Percentiles rank a stretch among this genome's conserved stretches.
Conservation (phyloP, 2,888 invertebrate genomes). For the Byasa hedistus region DNA sequence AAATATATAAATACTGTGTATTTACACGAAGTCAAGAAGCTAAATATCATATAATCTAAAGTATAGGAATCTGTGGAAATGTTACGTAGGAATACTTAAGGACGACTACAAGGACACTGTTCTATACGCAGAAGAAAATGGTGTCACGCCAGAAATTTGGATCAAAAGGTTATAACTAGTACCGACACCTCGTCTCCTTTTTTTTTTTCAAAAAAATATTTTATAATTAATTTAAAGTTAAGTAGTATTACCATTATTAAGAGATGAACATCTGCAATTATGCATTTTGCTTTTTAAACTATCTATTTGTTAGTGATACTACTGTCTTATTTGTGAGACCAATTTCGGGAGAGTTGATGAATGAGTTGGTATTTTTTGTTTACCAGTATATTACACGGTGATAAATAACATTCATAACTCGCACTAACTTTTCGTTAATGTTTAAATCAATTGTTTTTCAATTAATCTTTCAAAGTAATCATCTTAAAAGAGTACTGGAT, state of each 20-base stretch:
- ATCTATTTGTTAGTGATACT: too few relatives aligned
- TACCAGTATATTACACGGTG: too few relatives aligned
- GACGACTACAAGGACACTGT: conserved; percentile 28
- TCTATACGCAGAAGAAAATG: conserved; percentile 22
- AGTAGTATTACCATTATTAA: too few relatives aligned
- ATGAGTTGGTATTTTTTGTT: too few relatives aligned
- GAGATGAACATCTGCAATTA: too few relatives aligned
- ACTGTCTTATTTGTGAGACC: too few relatives aligned
- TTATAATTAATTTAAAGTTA: not conserved
- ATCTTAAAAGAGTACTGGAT: not conserved
- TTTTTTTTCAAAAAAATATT: conserved; percentile 1
- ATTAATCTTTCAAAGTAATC: too few relatives aligned
- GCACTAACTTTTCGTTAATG: too few relatives aligned
- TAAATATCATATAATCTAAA: conserved; percentile 38
- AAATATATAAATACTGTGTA: conserved; percentile 40
- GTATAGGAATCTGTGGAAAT: conserved; percentile 44
- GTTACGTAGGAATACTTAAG: conserved; percentile 35
- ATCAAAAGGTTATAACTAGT: conserved; percentile 37
- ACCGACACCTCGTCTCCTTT: conserved; percentile 32
- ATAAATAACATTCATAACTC: too few relatives aligned
- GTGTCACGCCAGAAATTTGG: conserved; percentile 5
- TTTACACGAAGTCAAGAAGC: conserved; percentile 35
- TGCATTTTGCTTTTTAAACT: too few relatives aligned
- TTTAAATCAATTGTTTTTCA: too few relatives aligned
- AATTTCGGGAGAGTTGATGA: too few relatives aligned